Conservation (phyloP, 2,888 invertebrate species). For the Mythimna loreyi region DNA sequence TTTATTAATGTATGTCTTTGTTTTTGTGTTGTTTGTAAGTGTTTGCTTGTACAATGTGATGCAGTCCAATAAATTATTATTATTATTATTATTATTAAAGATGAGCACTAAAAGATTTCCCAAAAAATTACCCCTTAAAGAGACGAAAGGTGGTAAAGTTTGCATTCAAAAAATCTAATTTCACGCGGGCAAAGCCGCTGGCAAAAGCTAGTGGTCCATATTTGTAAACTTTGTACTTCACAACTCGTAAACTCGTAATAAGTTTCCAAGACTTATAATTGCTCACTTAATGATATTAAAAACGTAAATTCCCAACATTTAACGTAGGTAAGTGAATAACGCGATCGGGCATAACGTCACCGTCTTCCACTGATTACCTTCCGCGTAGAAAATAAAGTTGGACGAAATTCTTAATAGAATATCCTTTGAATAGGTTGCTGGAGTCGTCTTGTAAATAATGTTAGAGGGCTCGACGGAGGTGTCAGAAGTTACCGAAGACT, state of each 20-base stretch:
- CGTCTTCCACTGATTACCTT: conserved; percentile 68
- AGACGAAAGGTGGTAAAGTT: no score
- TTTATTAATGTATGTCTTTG: no score
- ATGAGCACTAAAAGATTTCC: no score
- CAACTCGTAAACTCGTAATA: conserved; percentile 40
- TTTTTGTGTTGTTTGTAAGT: no score
- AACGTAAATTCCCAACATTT: conserved; percentile 51
- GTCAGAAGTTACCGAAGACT: conserved; percentile 76
- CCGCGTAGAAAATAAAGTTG: conserved; percentile 73
- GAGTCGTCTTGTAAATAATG: conserved; percentile 75
- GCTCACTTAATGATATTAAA: conserved; percentile 60
- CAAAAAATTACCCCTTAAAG: no score
- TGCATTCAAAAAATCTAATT: no score
- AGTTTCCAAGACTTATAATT: conserved; percentile 52
- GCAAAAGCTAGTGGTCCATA: conserved; percentile 3
- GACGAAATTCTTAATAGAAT: conserved; percentile 74
- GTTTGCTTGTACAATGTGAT: no score
- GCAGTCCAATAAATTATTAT: no score
- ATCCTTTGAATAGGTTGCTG: conserved; percentile 73
- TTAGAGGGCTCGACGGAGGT: conserved; percentile 71
- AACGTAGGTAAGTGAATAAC: conserved; percentile 47
- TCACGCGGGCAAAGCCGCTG: no score
- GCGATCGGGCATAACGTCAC: conserved; percentile 46
- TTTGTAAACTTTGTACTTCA: conserved; percentile 50
- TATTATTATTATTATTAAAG: no score